These are phyloP conservation scores for Eumaeus atala DNA, from an alignment of 1,140 invertebrate species.

Conservation along the genomic window DNA sequence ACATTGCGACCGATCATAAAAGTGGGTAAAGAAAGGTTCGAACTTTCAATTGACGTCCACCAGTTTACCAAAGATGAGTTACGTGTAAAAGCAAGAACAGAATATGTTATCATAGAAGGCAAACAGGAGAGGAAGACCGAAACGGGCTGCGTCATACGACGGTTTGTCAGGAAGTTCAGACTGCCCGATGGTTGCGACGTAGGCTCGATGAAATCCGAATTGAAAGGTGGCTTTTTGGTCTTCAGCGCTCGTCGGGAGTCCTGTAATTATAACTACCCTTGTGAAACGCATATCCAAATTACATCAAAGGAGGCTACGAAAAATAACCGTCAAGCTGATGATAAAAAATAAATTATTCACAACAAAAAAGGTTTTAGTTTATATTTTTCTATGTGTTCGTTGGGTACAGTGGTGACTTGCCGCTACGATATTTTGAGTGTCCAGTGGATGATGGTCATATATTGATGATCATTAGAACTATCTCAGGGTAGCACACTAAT, in stretches of 20 bases:
- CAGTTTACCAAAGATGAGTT: slow-evolving; percentile 54
- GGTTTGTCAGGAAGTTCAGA: slow-evolving; percentile 52
- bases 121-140: slow-evolving; percentile 53
- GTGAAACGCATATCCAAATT: slow-evolving; percentile 44
- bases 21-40: slow-evolving; percentile 52
- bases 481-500: no score
- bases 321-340: no score
- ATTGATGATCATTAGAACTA: no score
- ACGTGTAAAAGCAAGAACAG: slow-evolving; percentile 49
- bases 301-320: no score
- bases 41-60: slow-evolving; percentile 45
- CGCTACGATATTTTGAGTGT: no score
- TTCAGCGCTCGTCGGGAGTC: slow-evolving; percentile 41
- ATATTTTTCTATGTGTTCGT: no score
- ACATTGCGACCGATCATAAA: slow-evolving; percentile 41
- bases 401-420: no score
- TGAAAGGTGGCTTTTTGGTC: slow-evolving; percentile 51
- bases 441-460: no score
- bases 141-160: slow-evolving; percentile 35
- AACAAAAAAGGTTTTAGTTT: no score
- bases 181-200: slow-evolving; percentile 50
- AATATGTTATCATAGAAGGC: slow-evolving; percentile 56
- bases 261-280: slow-evolving; percentile 35
- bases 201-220: slow-evolving; percentile 33
- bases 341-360: no score